These are phyloP conservation scores for Clistopyga incitator DNA, from an alignment of 2,888 invertebrate genomes.

Conservation along the genomic window DNA sequence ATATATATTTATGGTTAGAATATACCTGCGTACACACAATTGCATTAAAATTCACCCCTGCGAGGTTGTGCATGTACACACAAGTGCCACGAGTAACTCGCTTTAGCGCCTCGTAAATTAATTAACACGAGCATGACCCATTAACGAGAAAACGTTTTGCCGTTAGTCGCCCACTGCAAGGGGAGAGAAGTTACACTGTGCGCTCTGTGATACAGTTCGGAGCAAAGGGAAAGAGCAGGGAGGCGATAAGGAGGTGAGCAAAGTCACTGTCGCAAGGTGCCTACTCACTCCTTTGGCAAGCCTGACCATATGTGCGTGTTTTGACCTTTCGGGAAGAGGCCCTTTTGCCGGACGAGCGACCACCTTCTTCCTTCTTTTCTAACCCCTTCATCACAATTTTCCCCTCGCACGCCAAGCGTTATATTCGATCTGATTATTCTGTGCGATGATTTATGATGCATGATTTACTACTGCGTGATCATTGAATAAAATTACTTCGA, in stretches of 20 bases:
- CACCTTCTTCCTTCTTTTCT: conserved; percentile 23
- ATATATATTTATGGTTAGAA: not conserved
- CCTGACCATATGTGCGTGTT: conserved; percentile 44
- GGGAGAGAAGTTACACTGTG: conserved; percentile 2
- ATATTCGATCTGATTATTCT: conserved; percentile 23
- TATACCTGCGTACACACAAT: conserved; percentile 27
- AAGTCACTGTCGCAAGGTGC: not conserved
- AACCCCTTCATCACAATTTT: conserved; percentile 38
- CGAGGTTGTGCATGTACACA: conserved; percentile 36
- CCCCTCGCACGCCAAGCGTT: conserved; percentile 27
- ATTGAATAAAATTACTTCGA: not conserved
- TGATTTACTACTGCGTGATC: not conserved
- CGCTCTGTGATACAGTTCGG: conserved; percentile 30
- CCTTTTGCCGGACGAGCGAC: conserved; percentile 60
- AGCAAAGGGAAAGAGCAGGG: conserved; percentile 33
- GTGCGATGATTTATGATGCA: conserved; percentile 3
- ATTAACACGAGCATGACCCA: conserved; percentile 72
- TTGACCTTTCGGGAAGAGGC: conserved; percentile 39
- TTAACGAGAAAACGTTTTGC: conserved; percentile 71
- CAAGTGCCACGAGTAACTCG: conserved; percentile 41
- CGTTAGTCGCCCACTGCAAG: conserved; percentile 2
- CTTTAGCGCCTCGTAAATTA: conserved; percentile 78
- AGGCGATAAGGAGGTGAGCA: conserved; percentile 32
- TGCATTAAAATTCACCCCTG: conserved; percentile 79
- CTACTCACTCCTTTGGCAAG: not conserved